These are phyloP conservation scores for Trinorchestia longiramus DNA, from an alignment of 1,140 invertebrate genomes.

Conservation along the genomic window DNA sequence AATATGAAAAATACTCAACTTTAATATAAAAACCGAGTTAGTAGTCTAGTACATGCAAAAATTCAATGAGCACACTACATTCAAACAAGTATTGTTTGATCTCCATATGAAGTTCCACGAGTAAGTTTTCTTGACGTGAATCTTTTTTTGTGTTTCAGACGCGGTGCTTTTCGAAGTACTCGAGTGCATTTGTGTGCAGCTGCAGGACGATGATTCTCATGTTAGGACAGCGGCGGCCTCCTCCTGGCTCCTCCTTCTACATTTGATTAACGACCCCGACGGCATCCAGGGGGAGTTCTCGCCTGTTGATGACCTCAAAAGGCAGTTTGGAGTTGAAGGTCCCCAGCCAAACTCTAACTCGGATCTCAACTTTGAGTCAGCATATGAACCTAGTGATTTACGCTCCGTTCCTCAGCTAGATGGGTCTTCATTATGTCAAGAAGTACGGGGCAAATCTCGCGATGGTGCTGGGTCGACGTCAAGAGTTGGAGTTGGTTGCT, in stretches of 20 bases:
- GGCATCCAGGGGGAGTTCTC: neutral
- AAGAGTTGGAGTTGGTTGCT: neutral
- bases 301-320: slow-evolving; percentile 35
- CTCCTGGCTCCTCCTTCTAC: neutral
- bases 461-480: neutral
- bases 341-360: neutral
- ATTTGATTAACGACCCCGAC: neutral
- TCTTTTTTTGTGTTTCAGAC: neutral
- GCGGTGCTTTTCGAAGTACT: neutral
- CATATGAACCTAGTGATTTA: neutral
- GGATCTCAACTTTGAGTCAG: neutral
- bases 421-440: neutral
- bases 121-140: neutral
- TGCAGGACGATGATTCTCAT: slow-evolving; percentile 1
- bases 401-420: neutral
- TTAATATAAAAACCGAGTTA: too few relatives aligned
- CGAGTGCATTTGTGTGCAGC: neutral
- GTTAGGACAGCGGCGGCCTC: neutral
- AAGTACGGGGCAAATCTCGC: neutral
- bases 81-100: neutral
- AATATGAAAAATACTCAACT: too few relatives aligned
- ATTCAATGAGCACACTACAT: neutral
- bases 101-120: neutral
- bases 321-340: slow-evolving; percentile 38
- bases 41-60: too few relatives aligned